These are phyloP conservation scores for Betta splendens DNA, from an alignment of 2,797 vertebrate species.

Conservation along the genomic window DNA sequence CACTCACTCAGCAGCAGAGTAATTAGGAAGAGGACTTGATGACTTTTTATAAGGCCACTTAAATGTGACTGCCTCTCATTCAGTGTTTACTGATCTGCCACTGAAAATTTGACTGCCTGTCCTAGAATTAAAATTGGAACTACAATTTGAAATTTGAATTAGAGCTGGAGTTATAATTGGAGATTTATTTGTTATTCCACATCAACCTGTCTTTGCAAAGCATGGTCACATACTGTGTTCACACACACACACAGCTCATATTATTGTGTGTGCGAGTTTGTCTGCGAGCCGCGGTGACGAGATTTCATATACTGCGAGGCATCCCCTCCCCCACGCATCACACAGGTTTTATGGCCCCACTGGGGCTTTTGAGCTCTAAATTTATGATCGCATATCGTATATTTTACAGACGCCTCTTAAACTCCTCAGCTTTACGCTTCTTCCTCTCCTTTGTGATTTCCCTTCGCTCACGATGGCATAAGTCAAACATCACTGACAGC, in stretches of 20 bases:
- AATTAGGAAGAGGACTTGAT: constrained; percentile 38
- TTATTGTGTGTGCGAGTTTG: neutral
- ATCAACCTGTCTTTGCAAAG: constrained; percentile 4
- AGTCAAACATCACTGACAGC: constrained; percentile 22
- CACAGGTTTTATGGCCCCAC: constrained; percentile 48
- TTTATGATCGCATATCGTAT: too few relatives aligned
- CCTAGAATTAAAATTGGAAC: too few relatives aligned
- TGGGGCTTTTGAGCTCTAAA: constrained; percentile 39
- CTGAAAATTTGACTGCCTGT: constrained; percentile 28
- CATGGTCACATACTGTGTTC: neutral
- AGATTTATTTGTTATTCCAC: neutral
- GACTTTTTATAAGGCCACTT: constrained; percentile 37
- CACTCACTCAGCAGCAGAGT: constrained; percentile 34
- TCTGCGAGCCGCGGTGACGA: constrained; percentile 20
- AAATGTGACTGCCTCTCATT: constrained; percentile 22
- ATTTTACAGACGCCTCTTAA: too few relatives aligned
- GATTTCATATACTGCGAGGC: constrained; percentile 46
- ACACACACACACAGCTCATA: neutral
- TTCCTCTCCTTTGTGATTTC: neutral
- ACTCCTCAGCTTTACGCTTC: too few relatives aligned
- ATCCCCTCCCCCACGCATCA: constrained; percentile 48
- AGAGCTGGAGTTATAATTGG: too few relatives aligned
- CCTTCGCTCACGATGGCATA: constrained; percentile 22
- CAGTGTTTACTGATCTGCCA: constrained; percentile 35
- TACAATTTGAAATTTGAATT: too few relatives aligned